Base-by-base conservation (phyloP, 2,797 vertebrate genomes). In the Myotis planiceps region DNA sequence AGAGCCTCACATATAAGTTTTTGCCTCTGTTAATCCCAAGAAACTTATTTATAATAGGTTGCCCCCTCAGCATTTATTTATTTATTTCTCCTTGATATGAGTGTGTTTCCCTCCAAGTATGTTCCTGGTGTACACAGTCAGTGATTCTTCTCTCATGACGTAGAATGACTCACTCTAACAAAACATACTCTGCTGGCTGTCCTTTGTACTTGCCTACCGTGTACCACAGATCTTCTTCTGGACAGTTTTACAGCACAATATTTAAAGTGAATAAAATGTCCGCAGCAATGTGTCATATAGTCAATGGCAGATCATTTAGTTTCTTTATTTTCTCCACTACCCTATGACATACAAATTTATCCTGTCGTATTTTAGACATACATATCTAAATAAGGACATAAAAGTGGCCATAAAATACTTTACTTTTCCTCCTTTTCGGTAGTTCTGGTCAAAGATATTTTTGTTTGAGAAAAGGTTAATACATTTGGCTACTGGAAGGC, bases 221-320 rank as follows among this genome's bases (percentile, higher is more conserved):
- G 51, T 75, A 60, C 29, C 37, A 32, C 79, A 76, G 71, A 88
- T 68, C 85, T 88, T 65, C 21, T 71, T 86, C 66, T 55, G 27
- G 60, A 55, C 14, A 80, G 27, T 88, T 95, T 78, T 51, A 88
- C 19, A 80, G 51, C 74, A 85, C 34, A 92, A 4, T 96, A 86
- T 95, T 92, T 88, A 63, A 92, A 86, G 58, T 92, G 80, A 96
- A 97, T 95, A 97, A 97, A 96, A 78, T 75, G 15, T 96, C 80
- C 71, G 68, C 53, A 94, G 42, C 42, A 87, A 18, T 82, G 47
- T 89, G 51, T 92, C 86, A 89, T 88, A 63, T 55, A 89, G 25
- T 95, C 37, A 87, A 1, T 89, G 55, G 19, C 63, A 95, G 32
- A 68, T 78, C 66, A 53, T 74, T 84, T 51, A 39, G 1, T 69